Conservation (phyloP, 2,113 vertebrate species). For the Corydoras sp. region DNA sequence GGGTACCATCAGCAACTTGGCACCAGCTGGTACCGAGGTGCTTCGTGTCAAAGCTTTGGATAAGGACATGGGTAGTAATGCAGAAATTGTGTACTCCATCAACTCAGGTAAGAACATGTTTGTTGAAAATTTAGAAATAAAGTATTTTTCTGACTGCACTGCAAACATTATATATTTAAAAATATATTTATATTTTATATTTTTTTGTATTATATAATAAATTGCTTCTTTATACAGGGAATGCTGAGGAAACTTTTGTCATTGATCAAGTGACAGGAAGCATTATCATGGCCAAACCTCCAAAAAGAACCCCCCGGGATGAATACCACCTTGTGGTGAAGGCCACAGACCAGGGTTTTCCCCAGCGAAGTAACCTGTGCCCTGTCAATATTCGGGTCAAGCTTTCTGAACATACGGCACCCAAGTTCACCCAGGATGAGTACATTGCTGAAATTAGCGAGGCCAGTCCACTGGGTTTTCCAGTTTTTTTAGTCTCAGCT, state of each 20-base stretch:
- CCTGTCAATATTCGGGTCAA: conserved; percentile 69
- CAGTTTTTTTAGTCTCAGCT: conserved; percentile 73
- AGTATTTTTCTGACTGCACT: no score
- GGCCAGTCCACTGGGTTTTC: conserved; percentile 63
- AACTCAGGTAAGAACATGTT: conserved; percentile 72
- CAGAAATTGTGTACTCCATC: conserved; percentile 80
- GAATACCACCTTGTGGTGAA: conserved; percentile 78
- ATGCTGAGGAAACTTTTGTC: conserved; percentile 75
- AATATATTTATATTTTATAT: no score
- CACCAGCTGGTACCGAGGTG: conserved; percentile 70
- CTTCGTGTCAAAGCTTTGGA: conserved; percentile 81
- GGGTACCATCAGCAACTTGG: conserved; percentile 64
- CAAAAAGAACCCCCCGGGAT: conserved; percentile 66
- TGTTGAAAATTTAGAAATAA: not conserved
- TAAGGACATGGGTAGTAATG: conserved; percentile 79
- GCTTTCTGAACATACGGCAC: conserved; percentile 76
- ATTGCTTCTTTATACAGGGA: conserved; percentile 68
- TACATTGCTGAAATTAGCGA: conserved; percentile 88
- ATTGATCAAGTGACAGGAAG: conserved; percentile 74
- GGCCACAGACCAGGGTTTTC: conserved; percentile 84
- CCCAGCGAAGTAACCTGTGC: conserved; percentile 74
- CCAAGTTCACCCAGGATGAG: conserved; percentile 75
- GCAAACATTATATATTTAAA: no score
- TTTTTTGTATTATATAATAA: not conserved
- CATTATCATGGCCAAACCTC: conserved; percentile 70